A percentile compares a stretch with the other conserved stretches of the same genome.
Evolutionary conservation across 2,113 vertebrate species (phyloP).

Genomic region (Saimiri boliviensis): DNA sequence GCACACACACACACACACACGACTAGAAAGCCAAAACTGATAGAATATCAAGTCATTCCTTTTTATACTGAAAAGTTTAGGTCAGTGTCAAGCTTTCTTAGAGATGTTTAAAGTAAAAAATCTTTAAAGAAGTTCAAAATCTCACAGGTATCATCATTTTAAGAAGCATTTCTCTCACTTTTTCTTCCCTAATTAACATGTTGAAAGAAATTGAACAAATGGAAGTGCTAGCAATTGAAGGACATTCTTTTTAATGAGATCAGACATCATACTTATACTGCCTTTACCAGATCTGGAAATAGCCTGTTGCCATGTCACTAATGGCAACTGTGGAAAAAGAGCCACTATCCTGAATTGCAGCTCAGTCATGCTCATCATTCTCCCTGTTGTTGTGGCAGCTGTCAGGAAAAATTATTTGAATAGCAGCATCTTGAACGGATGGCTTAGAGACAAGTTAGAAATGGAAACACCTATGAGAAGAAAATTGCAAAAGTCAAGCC

Average conservation of each 20-base stretch:
- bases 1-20: neutral
- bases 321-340: neutral
- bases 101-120: neutral
- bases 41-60: neutral
- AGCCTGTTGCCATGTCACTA: neutral
- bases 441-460: constrained; percentile 20
- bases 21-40: neutral
- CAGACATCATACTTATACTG: neutral
- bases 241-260: constrained; percentile 38
- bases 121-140: neutral
- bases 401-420: neutral
- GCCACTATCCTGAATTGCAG: neutral
- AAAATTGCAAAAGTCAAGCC: constrained; percentile 13
- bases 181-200: constrained; percentile 29
- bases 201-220: neutral
- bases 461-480: neutral
- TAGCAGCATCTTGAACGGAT: constrained; percentile 32
- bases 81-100: neutral
- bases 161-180: neutral
- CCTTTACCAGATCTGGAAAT: neutral
- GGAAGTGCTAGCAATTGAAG: neutral
- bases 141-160: neutral
- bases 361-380: neutral
- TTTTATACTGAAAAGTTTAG: neutral
- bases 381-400: neutral